Evolutionary conservation across 2,113 vertebrate species (phyloP), one percentile per base, ranked within the genome.

Genomic region (Phyllostomus hastatus): DNA sequence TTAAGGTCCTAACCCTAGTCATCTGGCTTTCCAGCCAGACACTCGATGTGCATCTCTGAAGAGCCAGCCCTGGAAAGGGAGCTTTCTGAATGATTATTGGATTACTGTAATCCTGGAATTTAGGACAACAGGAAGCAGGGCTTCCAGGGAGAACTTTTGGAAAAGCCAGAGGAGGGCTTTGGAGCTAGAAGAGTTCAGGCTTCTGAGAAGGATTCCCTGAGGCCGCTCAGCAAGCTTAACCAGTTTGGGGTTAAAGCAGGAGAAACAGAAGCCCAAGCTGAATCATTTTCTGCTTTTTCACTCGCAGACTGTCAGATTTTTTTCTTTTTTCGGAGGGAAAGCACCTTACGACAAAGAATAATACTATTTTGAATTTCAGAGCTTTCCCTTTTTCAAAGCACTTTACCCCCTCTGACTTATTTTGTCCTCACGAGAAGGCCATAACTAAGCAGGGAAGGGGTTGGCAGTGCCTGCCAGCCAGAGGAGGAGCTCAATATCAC

Each of bases 301-400:
- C 91, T 97, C 70, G 50, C 54, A 92, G 91, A 72, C 94, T 90
- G 95, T 78, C 96, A 96, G 89, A 80, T 90, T 91, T 94, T 88
- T 75, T 67, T 90, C 64, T 94, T 78, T 91, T 69, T 59, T 94
- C 70, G 86, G 70, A 98, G 97, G 97, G 97, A 97, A 98, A 98
- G 95, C 97, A 97, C 97, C 97, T 97, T 93, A 81, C 83, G 15
- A 88, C 94, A 97, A 96, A 97, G 90, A 97, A 92, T 93, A 84
- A 97, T 86, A 98, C 97, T 96, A 94, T 87, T 97, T 97, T 97
- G 97, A 97, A 97, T 98, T 97, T 96, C 96, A 81, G 94, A 95
- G 96, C 97, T 97, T 97, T 97, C 97, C 96, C 97, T 97, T 97
- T 97, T 95, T 96, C 95, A 86, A 86, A 95, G 93, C 64, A 33